Conservation (phyloP, 2,113 vertebrate genomes). For the Chionis minor region DNA sequence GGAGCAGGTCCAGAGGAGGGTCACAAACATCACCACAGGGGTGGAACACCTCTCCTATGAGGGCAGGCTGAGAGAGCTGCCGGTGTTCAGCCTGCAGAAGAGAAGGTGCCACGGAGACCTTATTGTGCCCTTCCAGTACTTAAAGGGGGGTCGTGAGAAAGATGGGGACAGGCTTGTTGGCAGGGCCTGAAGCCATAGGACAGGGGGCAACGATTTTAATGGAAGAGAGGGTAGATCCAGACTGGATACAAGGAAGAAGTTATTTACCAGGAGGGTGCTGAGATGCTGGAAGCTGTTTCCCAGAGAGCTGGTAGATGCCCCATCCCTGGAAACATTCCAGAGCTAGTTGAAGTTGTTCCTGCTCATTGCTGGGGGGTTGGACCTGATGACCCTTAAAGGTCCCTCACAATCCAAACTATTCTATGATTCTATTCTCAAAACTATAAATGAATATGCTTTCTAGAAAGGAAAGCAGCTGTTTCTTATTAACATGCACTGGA, state of each 20-base stretch:
- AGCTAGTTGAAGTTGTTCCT: not conserved
- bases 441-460: not conserved
- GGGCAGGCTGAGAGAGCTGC: not conserved
- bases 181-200: accelerated
- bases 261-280: not conserved
- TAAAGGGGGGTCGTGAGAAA: not conserved
- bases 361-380: not conserved
- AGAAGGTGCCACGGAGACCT: not conserved
- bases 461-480: slow-evolving; percentile 18
- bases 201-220: not conserved
- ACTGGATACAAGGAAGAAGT: not conserved
- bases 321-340: too few relatives aligned
- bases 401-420: not conserved
- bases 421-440: not conserved
- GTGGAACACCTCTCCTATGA: accelerated
- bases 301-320: not conserved
- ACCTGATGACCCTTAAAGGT: not conserved
- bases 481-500: slow-evolving; percentile 36
- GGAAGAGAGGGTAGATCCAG: not conserved
- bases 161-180: not conserved
- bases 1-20: not conserved
- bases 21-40: not conserved
- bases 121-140: accelerated
- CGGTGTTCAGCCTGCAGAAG: not conserved
- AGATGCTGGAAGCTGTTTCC: not conserved